These are phyloP conservation scores for Caenorhabditis plicata DNA, from an alignment of 2,888 invertebrate species.

Conservation along the genomic window DNA sequence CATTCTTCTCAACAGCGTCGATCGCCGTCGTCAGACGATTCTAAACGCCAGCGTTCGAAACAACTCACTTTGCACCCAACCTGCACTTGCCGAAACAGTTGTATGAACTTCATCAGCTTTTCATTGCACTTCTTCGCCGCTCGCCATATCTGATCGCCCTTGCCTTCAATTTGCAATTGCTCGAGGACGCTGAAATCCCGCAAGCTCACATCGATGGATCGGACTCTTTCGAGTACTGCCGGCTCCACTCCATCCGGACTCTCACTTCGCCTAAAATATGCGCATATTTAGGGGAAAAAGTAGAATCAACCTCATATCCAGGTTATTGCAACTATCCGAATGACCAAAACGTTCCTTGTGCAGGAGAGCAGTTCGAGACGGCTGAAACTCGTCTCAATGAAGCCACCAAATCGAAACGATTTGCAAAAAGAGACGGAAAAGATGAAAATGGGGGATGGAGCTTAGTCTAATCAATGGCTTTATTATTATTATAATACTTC, in stretches of 20 bases:
- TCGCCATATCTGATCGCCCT: conserved; percentile 59
- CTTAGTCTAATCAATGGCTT: too few relatives aligned
- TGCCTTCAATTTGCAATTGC: conserved; percentile 59
- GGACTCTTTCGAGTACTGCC: conserved; percentile 42
- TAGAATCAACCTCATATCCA: too few relatives aligned
- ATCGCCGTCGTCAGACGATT: conserved; percentile 49
- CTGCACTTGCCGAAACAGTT: conserved; percentile 58
- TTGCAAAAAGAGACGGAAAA: background rate
- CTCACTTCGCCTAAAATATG: conserved; percentile 4
- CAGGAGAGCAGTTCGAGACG: conserved; percentile 22
- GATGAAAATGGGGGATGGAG: too few relatives aligned
- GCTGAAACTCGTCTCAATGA: conserved; percentile 14
- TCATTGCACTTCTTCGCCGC: conserved; percentile 37
- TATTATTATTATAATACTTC: too few relatives aligned
- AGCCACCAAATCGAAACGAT: background rate
- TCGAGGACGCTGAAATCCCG: conserved; percentile 47
- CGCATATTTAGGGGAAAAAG: too few relatives aligned
- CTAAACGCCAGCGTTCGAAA: conserved; percentile 27
- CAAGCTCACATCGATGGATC: conserved; percentile 45
- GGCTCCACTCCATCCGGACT: conserved; percentile 46
- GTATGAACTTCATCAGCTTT: conserved; percentile 47
- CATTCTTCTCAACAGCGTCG: conserved; percentile 56
- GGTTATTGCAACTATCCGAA: too few relatives aligned
- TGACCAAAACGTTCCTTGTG: conserved; percentile 24
- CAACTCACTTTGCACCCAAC: too few relatives aligned